A percentile compares a stretch with the other conserved stretches of the same genome.
Conservation (phyloP, 2,113 vertebrate species). For the Elgaria multicarinata region DNA sequence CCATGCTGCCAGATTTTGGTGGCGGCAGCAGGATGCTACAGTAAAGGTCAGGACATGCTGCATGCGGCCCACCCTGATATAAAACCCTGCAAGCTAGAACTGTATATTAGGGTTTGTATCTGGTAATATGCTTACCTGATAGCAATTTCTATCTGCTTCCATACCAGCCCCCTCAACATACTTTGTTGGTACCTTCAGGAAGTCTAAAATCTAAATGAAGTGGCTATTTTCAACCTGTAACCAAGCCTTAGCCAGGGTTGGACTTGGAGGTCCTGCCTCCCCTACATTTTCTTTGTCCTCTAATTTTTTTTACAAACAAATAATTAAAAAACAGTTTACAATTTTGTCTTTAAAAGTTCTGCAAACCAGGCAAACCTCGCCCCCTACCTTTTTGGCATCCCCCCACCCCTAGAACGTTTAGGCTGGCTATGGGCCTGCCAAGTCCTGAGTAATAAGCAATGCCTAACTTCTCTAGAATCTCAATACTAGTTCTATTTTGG, state of each 20-base stretch:
- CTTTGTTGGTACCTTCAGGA: background rate
- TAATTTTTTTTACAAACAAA: too few relatives aligned
- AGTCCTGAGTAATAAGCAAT: background rate
- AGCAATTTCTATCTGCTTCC: background rate
- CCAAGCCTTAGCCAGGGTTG: background rate
- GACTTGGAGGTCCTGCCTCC: too few relatives aligned
- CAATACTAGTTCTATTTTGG: background rate
- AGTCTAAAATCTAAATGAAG: background rate
- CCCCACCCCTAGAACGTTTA: too few relatives aligned
- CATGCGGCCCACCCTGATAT: background rate
- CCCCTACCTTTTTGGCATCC: too few relatives aligned
- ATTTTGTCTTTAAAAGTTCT: too few relatives aligned
- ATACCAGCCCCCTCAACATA: background rate
- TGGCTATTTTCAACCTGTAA: background rate
- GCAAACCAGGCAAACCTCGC: too few relatives aligned
- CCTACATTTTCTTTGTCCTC: too few relatives aligned
- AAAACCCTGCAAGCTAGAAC: background rate
- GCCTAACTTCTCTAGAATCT: background rate
- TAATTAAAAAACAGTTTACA: too few relatives aligned
- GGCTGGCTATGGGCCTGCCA: too few relatives aligned
- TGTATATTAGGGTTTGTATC: background rate
- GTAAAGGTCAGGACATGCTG: too few relatives aligned
- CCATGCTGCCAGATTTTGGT: too few relatives aligned
- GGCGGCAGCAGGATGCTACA: too few relatives aligned
- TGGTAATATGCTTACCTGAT: background rate